phyloP scores from a whole-genome alignment of 1,140 invertebrate genomes.

The Coelopa frigida region DNA sequence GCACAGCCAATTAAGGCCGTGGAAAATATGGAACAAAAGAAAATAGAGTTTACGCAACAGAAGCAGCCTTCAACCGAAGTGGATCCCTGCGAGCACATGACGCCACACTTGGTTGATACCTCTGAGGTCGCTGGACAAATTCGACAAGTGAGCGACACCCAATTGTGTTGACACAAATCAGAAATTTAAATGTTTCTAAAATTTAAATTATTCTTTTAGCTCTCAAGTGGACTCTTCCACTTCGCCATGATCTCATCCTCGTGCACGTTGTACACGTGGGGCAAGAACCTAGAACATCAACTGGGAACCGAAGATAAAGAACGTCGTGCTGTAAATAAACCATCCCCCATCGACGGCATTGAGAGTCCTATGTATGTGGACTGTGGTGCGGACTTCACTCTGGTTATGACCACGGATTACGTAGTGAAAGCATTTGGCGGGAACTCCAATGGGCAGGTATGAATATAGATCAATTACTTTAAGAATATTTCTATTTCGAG shows the following conservation, averaged over 20 bases:
- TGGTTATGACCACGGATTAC: slow-evolving; percentile 51
- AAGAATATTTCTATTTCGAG: slow-evolving; percentile 4
- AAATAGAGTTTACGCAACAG: not conserved
- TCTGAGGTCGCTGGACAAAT: slow-evolving; percentile 52
- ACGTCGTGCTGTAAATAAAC: slow-evolving; percentile 45
- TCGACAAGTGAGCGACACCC: slow-evolving; percentile 45
- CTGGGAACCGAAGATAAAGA: slow-evolving; percentile 53
- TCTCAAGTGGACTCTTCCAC: slow-evolving; percentile 58
- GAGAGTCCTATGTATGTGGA: slow-evolving; percentile 46
- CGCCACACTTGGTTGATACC: slow-evolving; percentile 53
- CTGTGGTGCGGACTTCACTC: slow-evolving; percentile 54
- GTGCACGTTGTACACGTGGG: slow-evolving; percentile 59
- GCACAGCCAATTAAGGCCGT: slow-evolving; percentile 4
- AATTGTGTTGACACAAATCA: no score
- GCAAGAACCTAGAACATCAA: slow-evolving; percentile 61
- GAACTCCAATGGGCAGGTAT: slow-evolving; percentile 53
- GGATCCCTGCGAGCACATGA: slow-evolving; percentile 48
- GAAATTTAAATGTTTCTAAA: no score
- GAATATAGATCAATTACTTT: not conserved
- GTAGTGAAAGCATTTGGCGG: slow-evolving; percentile 57
- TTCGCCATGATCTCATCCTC: slow-evolving; percentile 53
- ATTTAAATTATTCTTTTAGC: slow-evolving; percentile 43
- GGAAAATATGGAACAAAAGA: no score
- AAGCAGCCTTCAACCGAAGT: slow-evolving; percentile 3
- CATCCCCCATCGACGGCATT: slow-evolving; percentile 38